Base-by-base conservation (phyloP, 2,797 vertebrate genomes). In the Xiphophorus birchmanni region DNA sequence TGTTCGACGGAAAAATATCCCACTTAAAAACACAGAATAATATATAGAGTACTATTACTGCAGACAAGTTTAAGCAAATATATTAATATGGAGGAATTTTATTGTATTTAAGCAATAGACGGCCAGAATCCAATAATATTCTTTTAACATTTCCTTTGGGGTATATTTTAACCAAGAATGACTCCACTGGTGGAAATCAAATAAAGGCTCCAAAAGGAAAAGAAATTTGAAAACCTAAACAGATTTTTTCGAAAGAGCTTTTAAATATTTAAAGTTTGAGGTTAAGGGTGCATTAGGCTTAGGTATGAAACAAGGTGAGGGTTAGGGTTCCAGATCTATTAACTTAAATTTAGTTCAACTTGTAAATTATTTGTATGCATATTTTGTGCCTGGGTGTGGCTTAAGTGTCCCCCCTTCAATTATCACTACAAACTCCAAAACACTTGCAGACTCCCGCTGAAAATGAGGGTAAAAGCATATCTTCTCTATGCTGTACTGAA, bases 41-140 rank as follows among this genome's bases (percentile, higher is more conserved):
- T 76, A 85, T 82, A 82, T 85, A 23, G 72, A 76, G 56, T 77
- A 83, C 63, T 78, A 86, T 76, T 84, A 84, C 77, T 90, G 17
- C 67, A 85, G 79, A 80, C 60, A 82, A 74, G 89, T 89, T 83
- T 87, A 82, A 88, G 87, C 92, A 85, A 90, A 90, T 91, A 87
- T 80, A 90, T 91, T 91, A 84, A 89, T 52, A 90, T 82, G 75
- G 81, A 88, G 82, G 81, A 90, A 91, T 88, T 83, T 79, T 73
- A 32, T 44, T 54, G n/a, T 52, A 82, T 80, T 90, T 80, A 50
- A 84, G 87, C 40, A 80, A 74, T 0, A 8, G 18, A 75, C 37
- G 74, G 75, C 11, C 84, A 83, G 44, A 50, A 74, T 74, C 17
- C 71, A 80, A 50, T 74, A 23, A n/a, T 65, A 83, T 63, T 35